These are phyloP conservation scores for Hippoglossus hippoglossus DNA, from an alignment of 2,797 vertebrate species.

Conservation along the genomic window DNA sequence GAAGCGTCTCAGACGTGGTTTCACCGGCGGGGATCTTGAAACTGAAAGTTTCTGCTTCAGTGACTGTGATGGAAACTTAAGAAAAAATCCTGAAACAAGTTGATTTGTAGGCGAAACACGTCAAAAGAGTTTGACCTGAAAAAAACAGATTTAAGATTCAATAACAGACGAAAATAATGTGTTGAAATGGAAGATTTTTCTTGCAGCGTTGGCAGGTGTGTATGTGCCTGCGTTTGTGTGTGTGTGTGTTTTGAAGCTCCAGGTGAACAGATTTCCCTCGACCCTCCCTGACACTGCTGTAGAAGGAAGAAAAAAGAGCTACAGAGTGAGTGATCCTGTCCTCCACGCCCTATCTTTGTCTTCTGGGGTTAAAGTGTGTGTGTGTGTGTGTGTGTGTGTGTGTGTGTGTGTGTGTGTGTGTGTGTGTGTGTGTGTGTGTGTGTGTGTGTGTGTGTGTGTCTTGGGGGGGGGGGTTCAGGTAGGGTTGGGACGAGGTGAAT, in stretches of 20 bases:
- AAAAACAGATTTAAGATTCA: neutral
- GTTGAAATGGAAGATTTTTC: neutral
- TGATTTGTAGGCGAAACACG: too few species aligned
- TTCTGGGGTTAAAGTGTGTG: constrained; percentile 30
- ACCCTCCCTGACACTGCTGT: constrained; percentile 39
- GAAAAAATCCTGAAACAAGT: too few species aligned
- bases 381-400: neutral
- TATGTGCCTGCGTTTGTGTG: neutral
- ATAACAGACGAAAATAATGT: neutral
- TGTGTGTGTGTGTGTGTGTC: constrained; percentile 2
- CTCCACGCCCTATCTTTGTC: constrained; percentile 51
- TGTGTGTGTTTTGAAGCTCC: constrained; percentile 9
- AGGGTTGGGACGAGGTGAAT: constrained; percentile 39
- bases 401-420: neutral
- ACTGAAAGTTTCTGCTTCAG: too few species aligned
- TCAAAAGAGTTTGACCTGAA: neutral
- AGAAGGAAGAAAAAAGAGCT: neutral
- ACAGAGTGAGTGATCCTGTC: constrained; percentile 72
- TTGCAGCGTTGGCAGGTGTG: neutral
- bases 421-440: constrained; percentile 5
- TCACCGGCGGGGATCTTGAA: too few species aligned
- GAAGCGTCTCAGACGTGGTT: too few species aligned
- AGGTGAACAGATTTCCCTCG: constrained; percentile 71
- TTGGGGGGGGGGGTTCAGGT: constrained; percentile 8
- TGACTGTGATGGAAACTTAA: too few species aligned